Base-by-base conservation (phyloP, 2,797 vertebrate genomes). In the Tachyglossus aculeatus region DNA sequence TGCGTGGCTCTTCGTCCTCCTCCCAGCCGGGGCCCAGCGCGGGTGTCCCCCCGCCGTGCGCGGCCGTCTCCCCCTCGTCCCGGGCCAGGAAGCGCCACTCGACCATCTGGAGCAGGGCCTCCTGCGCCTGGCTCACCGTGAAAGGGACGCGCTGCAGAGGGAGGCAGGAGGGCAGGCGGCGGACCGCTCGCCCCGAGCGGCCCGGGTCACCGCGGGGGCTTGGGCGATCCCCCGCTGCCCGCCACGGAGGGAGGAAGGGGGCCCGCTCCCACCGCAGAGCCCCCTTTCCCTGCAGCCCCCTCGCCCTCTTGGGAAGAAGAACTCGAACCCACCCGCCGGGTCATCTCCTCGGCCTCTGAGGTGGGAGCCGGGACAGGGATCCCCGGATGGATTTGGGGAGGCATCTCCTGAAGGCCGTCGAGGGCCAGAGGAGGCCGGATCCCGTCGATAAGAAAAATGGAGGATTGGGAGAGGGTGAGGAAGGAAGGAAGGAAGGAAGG, bases 1-100 rank as follows among this genome's bases (percentile, higher is more conserved):
- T 71, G 9, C 22, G 0, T 1, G 95, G 95, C 63, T 96, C 94
- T 22, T 86, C 78, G 0, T 95, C 94, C 75, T 95, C 93, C 4
- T 81, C 83, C 89, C 80, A 89, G 3, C 73, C 76, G 39, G 60
- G 76, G 40, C 85, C 80, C 71, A 90, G 88, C 2, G 71, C 84
- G 88, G 80, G 88, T 5, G 53, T 16, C 12, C 41, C 50, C 5
- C 55, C 58, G 22, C 58, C 71, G 1, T 59, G 10, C 15, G 68
- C 80, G 1, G 66, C 62, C 5, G 18, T 50, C 8, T 96, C 94
- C 3, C 92, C 94, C 34, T 89, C 84, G 3, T 97, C 95, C 31
- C 90, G 75, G 2, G 45, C 88, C 72, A 90, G 64, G 72, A 96
- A 92, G 12, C 90, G 76, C 86, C 88, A 92, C 71, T 94, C 90